Evolutionary conservation across 1,140 invertebrate species (phyloP).

Genomic region (Polyergus mexicanus): DNA sequence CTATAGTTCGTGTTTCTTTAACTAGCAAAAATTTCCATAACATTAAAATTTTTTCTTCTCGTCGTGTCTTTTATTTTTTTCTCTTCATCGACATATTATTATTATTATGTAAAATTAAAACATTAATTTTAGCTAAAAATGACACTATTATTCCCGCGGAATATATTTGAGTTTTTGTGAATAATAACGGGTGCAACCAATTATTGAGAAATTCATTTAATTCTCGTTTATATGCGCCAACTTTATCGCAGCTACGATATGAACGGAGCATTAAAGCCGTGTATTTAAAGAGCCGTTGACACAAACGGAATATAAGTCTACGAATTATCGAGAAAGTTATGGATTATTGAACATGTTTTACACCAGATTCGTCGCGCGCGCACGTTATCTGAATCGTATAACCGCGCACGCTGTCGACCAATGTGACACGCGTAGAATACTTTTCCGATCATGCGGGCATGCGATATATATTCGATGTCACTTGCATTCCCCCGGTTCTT

Average conservation of each 20-base stretch:
- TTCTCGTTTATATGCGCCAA: conserved; percentile 50
- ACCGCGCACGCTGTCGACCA: conserved; percentile 32
- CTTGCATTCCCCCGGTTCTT: conserved; percentile 45
- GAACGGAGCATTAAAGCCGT: conserved; percentile 28
- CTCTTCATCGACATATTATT: neutral
- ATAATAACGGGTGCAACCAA: conserved; percentile 35
- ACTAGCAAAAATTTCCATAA: neutral
- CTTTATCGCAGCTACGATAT: conserved; percentile 22
- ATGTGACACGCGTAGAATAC: conserved; percentile 54
- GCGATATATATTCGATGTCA: conserved; percentile 65
- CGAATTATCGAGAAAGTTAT: conserved; percentile 47
- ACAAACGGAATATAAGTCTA: conserved; percentile 42
- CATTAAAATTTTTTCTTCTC: neutral
- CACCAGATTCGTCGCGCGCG: conserved; percentile 22
- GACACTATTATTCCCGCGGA: neutral
- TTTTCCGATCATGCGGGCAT: conserved; percentile 61
- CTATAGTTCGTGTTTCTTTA: too few species aligned
- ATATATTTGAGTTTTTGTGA: conserved; percentile 37
- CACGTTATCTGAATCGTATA: conserved; percentile 55
- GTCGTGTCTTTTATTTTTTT: neutral
- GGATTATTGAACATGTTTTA: conserved; percentile 63
- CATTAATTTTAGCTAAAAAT: neutral
- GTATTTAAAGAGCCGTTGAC: conserved; percentile 41
- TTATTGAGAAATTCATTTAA: conserved; percentile 58
- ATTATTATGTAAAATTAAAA: conserved; percentile 19